Evolutionary conservation across 2,113 vertebrate genomes (phyloP).

Genomic region (Ailuropoda melanoleuca): DNA sequence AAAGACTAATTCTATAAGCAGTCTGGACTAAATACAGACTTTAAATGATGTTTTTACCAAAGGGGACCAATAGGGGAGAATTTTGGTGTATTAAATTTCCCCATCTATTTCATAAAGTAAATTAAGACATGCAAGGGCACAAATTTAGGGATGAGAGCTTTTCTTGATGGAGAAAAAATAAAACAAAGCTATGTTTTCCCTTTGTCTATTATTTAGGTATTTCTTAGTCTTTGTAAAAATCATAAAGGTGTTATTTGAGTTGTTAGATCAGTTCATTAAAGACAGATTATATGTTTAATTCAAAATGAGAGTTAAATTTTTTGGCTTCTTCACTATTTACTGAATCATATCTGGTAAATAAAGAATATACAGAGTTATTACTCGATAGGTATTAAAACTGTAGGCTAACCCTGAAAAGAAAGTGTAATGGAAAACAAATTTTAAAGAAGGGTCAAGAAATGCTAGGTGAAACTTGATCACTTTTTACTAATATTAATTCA

Average conservation of each 20-base stretch:
- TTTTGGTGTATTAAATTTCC: slow-evolving; percentile 16
- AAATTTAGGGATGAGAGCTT: background rate
- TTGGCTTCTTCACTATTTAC: background rate
- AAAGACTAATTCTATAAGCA: background rate
- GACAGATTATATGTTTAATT: background rate
- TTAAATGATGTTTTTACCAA: background rate
- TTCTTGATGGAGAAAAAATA: background rate
- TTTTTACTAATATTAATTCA: background rate
- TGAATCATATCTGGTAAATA: background rate
- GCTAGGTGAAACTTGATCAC: background rate
- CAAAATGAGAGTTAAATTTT: background rate
- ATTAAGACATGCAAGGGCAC: background rate
- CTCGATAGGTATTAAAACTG: background rate
- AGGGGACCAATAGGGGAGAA: background rate
- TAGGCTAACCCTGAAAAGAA: background rate
- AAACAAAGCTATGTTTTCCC: background rate
- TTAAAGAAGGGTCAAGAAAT: background rate
- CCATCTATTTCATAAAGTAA: background rate
- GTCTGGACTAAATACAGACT: background rate
- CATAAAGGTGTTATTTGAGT: background rate
- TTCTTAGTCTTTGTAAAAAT: background rate
- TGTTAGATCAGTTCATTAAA: slow-evolving; percentile 1
- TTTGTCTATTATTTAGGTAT: background rate
- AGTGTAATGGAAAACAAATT: slow-evolving; percentile 25
- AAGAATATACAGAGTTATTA: background rate